Percentiles rank a stretch among this genome's conserved stretches.
These are phyloP conservation scores for Numida meleagris DNA, from an alignment of 2,113 vertebrate species.

Conservation along the genomic window DNA sequence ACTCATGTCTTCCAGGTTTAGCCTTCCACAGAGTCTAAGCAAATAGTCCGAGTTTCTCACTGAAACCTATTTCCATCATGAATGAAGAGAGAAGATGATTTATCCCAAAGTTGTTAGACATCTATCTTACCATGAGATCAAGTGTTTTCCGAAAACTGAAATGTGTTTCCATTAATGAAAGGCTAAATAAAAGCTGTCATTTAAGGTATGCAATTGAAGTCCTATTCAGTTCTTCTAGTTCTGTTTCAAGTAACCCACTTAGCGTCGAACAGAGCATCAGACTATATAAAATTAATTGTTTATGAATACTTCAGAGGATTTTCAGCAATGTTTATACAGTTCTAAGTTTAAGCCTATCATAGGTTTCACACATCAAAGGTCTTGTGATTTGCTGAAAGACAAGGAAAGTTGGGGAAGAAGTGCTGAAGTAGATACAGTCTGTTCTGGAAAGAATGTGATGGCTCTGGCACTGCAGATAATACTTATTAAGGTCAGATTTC, in stretches of 20 bases:
- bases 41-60: background rate
- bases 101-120: background rate
- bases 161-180: background rate
- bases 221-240: background rate
- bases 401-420: background rate
- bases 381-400: background rate
- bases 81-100: background rate
- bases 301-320: background rate
- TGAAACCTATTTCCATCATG: background rate
- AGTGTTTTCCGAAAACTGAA: background rate
- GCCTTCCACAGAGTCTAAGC: background rate
- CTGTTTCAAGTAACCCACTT: background rate
- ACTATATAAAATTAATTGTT: conserved; percentile 17
- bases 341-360: background rate
- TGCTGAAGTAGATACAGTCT: background rate
- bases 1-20: background rate
- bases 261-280: background rate
- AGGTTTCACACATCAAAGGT: conserved; percentile 2
- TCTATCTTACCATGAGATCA: background rate
- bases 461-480: background rate
- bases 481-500: background rate
- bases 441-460: background rate
- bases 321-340: background rate
- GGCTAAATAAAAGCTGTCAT: background rate
- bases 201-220: background rate